Evolutionary conservation across 2,113 vertebrate genomes (phyloP).

Genomic region (Odontophorus gujanensis): DNA sequence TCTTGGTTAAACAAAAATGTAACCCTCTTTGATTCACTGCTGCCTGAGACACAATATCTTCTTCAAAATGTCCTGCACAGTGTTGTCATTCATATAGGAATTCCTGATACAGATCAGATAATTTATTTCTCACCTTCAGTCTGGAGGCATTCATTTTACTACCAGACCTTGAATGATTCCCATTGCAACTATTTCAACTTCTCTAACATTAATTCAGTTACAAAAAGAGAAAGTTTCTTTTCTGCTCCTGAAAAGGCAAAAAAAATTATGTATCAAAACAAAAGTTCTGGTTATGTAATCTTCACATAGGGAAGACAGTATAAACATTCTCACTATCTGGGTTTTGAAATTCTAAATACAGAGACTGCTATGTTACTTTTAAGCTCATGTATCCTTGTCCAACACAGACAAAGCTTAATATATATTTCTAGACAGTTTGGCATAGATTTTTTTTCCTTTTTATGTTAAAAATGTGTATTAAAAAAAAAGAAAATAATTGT

Average conservation of each 20-base stretch:
- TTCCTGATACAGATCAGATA: neutral
- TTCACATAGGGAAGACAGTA: neutral
- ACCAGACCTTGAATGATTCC: neutral
- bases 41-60: neutral
- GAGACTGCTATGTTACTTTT: neutral
- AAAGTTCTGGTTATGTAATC: neutral
- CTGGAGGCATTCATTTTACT: neutral
- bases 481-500: neutral
- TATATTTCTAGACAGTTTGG: neutral
- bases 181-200: neutral
- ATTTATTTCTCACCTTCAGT: neutral
- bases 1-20: neutral
- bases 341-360: neutral
- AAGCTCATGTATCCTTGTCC: neutral
- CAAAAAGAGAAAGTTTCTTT: neutral
- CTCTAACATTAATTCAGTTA: neutral
- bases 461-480: neutral
- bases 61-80: neutral
- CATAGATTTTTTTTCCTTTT: accelerated
- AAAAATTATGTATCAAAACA: neutral
- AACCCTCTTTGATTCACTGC: neutral
- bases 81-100: neutral
- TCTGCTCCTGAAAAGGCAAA: neutral
- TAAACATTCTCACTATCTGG: neutral
- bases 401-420: neutral